These are phyloP conservation scores for Euwallacea similis DNA, from an alignment of 1,140 invertebrate species.

Conservation along the genomic window DNA sequence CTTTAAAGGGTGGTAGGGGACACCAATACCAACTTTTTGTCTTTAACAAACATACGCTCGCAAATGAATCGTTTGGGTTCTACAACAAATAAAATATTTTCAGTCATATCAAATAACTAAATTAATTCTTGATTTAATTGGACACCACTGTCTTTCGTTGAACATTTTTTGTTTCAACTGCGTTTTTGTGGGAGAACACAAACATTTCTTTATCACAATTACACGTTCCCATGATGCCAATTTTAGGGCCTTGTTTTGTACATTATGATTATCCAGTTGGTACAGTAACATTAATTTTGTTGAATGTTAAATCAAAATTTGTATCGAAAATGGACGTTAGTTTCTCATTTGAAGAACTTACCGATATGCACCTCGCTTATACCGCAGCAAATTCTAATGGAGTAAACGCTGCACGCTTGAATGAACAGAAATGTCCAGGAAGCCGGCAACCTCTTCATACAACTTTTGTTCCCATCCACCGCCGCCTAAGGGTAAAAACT, in stretches of 20 bases:
- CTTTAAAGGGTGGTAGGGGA: no score
- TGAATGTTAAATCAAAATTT: no score
- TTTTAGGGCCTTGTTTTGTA: background rate
- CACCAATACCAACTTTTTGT: no score
- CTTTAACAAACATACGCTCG: background rate
- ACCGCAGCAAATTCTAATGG: background rate
- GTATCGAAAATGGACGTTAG: no score
- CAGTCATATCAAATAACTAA: background rate
- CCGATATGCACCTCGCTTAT: conserved; percentile 8
- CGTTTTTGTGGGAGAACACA: no score
- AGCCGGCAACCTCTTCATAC: background rate
- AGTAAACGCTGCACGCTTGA: background rate
- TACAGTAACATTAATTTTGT: background rate
- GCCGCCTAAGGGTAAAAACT: background rate
- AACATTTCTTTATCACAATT: background rate
- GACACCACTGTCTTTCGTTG: no score
- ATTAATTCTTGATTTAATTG: no score
- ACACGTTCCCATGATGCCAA: background rate
- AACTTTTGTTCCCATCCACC: background rate
- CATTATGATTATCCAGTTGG: background rate
- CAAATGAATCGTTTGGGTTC: background rate
- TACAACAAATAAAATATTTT: background rate
- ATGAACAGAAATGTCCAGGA: conserved; percentile 3
- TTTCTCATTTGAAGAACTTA: background rate
- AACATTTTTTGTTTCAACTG: no score